phyloP scores from a whole-genome alignment of 92 coral and sea anemone species.

The Montipora capitata region DNA sequence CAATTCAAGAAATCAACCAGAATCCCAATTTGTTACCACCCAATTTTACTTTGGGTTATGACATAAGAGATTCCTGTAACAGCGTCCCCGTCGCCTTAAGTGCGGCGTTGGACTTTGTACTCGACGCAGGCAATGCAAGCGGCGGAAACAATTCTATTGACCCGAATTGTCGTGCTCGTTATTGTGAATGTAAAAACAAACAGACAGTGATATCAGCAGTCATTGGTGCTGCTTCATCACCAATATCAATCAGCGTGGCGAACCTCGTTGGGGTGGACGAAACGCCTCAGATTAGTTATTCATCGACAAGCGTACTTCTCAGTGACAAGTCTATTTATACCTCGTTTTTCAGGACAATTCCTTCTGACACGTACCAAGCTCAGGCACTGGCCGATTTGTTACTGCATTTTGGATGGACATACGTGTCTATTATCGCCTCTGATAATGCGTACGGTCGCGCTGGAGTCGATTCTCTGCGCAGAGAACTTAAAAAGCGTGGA shows the following conservation, averaged over 20 bases:
- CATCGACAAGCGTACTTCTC: constrained; percentile 93
- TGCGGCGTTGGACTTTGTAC: constrained; percentile 85
- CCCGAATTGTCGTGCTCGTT: constrained; percentile 25
- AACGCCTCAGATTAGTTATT: constrained; percentile 97
- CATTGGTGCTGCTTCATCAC: constrained; percentile 96
- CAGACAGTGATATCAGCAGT: constrained; percentile 83
- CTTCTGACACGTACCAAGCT: constrained; percentile 97
- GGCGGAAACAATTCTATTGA: not conserved
- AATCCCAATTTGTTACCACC: constrained; percentile 49
- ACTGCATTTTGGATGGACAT: constrained; percentile 88
- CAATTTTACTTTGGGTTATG: constrained; percentile 83
- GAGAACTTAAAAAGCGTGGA: constrained; percentile 75
- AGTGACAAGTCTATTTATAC: constrained; percentile 85
- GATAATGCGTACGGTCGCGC: constrained; percentile 97
- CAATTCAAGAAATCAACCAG: constrained; percentile 85
- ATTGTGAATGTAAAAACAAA: constrained; percentile 61
- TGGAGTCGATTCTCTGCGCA: constrained; percentile 90
- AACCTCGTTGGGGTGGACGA: constrained; percentile 82
- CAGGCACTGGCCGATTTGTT: constrained; percentile 93
- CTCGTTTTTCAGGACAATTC: constrained; percentile 96
- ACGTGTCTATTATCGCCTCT: constrained; percentile 93
- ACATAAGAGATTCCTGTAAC: constrained; percentile 97
- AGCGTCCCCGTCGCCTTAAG: constrained; percentile 78
- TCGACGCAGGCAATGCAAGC: constrained; percentile 70
- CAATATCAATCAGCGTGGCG: constrained; percentile 87